phyloP scores from a whole-genome alignment of 2,113 vertebrate genomes.

The Sturnus vulgaris region DNA sequence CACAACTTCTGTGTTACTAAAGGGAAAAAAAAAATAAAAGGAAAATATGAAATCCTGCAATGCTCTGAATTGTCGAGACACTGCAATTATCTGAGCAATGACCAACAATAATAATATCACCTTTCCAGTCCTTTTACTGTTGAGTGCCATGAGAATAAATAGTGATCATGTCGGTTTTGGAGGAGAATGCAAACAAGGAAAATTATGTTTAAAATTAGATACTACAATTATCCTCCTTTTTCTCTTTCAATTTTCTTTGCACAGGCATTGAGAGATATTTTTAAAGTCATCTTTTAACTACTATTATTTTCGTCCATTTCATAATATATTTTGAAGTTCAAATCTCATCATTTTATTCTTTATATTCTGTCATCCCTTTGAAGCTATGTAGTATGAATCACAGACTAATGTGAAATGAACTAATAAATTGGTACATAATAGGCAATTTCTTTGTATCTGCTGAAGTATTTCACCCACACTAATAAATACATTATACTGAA shows the following conservation, averaged over 20 bases:
- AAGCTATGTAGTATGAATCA: neutral
- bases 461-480: neutral
- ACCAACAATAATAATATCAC: neutral
- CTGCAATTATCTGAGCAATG: neutral
- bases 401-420: slow-evolving; percentile 25
- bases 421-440: slow-evolving; percentile 39
- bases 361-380: neutral
- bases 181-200: neutral
- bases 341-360: neutral
- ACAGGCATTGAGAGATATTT: neutral
- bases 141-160: neutral
- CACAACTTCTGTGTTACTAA: no score
- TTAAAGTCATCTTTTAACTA: neutral
- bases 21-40: neutral
- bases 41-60: neutral
- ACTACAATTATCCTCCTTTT: neutral
- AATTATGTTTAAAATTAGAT: neutral
- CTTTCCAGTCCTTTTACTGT: neutral
- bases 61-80: neutral
- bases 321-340: neutral
- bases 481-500: neutral
- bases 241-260: neutral
- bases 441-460: slow-evolving; percentile 38
- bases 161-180: neutral
- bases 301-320: neutral